These are phyloP conservation scores for Diogma glabrata DNA, from an alignment of 2,888 invertebrate genomes.

Conservation along the genomic window DNA sequence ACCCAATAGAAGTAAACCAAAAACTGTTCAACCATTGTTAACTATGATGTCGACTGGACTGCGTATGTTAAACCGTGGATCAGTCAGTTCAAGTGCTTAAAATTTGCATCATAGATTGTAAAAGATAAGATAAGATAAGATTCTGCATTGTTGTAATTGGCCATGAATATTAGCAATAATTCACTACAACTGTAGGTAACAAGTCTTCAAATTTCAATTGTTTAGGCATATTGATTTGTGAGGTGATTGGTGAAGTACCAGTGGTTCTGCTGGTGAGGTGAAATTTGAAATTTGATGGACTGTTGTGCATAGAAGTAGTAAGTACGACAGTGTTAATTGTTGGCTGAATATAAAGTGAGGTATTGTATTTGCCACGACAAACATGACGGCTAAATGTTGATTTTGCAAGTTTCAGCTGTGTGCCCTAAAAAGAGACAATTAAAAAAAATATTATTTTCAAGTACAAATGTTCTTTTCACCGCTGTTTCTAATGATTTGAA, in stretches of 20 bases:
- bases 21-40: not conserved
- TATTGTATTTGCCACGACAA: not conserved
- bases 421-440: no score
- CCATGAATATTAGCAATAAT: not conserved
- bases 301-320: not conserved
- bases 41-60: not conserved
- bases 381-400: not conserved
- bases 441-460: no score
- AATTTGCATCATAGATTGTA: no score
- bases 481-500: no score
- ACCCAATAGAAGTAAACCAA: not conserved
- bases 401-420: not conserved
- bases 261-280: no score
- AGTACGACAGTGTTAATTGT: not conserved
- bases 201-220: not conserved
- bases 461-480: no score
- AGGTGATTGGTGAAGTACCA: not conserved
- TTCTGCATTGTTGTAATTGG: not conserved
- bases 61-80: not conserved
- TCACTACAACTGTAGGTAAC: not conserved
- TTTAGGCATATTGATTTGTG: not conserved
- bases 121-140: not conserved
- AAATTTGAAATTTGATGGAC: no score
- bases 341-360: not conserved
- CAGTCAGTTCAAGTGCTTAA: not conserved